Base-by-base conservation (phyloP, 2,888 invertebrate species). In the Mayetiola destructor region DNA sequence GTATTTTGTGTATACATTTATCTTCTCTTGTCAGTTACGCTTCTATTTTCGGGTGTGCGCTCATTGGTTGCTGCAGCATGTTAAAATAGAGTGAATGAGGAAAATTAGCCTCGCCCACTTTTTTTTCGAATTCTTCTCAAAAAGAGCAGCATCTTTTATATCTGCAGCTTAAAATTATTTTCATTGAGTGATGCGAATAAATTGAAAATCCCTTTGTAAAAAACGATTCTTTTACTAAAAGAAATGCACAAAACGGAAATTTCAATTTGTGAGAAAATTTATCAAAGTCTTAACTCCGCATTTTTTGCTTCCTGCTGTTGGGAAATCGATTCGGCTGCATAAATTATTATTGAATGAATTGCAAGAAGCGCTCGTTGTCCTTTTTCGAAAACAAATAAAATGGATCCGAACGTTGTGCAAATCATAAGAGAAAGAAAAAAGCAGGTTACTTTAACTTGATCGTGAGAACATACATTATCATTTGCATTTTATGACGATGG, bases 21-120 rank as follows among this genome's bases (percentile, higher is more conserved):
- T n/a, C n/a, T n/a, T n/a, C n/a, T n/a, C n/a, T n/a, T n/a, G n/a
- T n/a, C n/a, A n/a, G n/a, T n/a, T n/a, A n/a, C n/a, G n/a, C n/a
- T n/a, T n/a, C n/a, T n/a, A n/a, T n/a, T n/a, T n/a, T n/a, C n/a
- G 48, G 27, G 14, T 48, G 48, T 27, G n/a, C 9, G 23, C 27
- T 48, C 27, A 48, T 48, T 48, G 48, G 48, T 48, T 48, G 23
- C 40, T 27, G 14, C 48, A 48, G 4, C 29, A 14, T n/a, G n/a
- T n/a, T n/a, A n/a, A n/a, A n/a, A n/a, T n/a, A n/a, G n/a, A n/a
- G 2, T 6, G 37, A 37, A 48, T 27, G 20, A 27, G 48, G 48
- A 48, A 48, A 48, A 48, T 48, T 48, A 48, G 48, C 48, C 48
- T 48, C 48, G 48, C 48, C 48, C 48, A 48, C 27, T 48, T 48